A percentile compares a stretch with the other conserved stretches of the same genome.
phyloP scores from a whole-genome alignment of 2,797 vertebrate genomes.

The Myripristis murdjan region DNA sequence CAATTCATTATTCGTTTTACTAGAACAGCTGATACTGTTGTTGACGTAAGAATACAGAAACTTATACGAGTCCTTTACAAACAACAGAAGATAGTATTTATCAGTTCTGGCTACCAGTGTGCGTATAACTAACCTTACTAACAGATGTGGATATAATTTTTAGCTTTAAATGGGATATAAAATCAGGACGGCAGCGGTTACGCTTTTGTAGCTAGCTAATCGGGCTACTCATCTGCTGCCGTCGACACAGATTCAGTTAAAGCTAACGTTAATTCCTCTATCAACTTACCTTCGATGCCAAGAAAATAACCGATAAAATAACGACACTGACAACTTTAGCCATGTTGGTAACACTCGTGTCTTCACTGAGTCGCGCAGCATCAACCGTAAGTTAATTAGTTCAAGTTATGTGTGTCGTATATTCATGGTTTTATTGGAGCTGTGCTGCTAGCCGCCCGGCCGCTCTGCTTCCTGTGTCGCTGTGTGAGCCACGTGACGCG shows the following conservation, averaged over 20 bases:
- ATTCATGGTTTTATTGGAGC: conserved; percentile 1
- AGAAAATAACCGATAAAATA: conserved; percentile 53
- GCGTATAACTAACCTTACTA: too few species aligned
- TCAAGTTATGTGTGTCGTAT: neutral
- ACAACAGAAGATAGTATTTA: too few species aligned
- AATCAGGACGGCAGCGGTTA: too few species aligned
- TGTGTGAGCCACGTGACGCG: conserved; percentile 46
- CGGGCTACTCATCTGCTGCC: conserved; percentile 11
- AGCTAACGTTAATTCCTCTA: too few species aligned
- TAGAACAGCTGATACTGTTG: too few species aligned
- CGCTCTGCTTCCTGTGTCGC: conserved; percentile 64
- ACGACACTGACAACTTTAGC: conserved; percentile 38
- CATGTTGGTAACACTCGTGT: conserved; percentile 59
- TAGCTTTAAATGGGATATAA: too few species aligned
- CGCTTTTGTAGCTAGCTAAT: too few species aligned
- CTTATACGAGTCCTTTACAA: too few species aligned
- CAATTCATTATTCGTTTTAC: too few species aligned
- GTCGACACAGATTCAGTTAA: neutral
- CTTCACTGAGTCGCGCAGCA: neutral
- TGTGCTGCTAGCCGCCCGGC: neutral
- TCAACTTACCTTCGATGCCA: conserved; percentile 68
- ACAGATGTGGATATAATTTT: neutral
- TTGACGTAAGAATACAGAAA: too few species aligned
- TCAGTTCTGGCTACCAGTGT: too few species aligned
- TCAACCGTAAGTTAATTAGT: conserved; percentile 3